Conservation (phyloP, 1,140 invertebrate genomes). For the Brachionus sp. region DNA sequence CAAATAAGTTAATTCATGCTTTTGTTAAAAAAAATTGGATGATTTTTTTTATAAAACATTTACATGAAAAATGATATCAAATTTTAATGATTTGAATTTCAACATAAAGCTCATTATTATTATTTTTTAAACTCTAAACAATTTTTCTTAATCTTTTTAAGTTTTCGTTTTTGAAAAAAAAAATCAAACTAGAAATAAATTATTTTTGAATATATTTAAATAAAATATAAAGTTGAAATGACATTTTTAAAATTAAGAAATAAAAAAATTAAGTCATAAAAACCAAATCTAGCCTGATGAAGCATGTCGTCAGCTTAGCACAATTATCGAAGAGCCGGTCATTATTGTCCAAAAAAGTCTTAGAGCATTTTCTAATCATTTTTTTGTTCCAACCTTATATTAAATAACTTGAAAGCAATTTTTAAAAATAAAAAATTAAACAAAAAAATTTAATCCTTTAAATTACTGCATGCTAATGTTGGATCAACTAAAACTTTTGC, state of each 20-base stretch:
- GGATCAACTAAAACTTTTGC: constrained; percentile 63
- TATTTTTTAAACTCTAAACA: too few relatives aligned
- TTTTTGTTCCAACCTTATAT: neutral
- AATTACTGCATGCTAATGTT: neutral
- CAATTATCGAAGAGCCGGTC: neutral
- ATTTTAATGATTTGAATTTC: neutral
- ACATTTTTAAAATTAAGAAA: too few relatives aligned
- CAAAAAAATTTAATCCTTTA: neutral
- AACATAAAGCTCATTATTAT: neutral
- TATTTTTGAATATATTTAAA: too few relatives aligned
- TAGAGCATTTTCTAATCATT: neutral
- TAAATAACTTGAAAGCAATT: too few relatives aligned
- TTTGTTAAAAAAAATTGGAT: neutral
- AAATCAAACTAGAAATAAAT: too few relatives aligned
- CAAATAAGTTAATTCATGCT: neutral
- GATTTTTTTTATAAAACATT: neutral
- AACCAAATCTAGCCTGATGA: neutral
- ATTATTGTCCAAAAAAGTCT: neutral
- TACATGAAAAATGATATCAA: neutral
- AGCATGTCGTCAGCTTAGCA: neutral
- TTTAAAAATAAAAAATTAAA: neutral
- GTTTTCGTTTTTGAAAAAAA: too few relatives aligned
- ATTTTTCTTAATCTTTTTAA: too few relatives aligned
- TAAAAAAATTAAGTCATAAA: neutral
- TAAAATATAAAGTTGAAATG: too few relatives aligned